Percentiles rank a stretch among this genome's conserved stretches.
Evolutionary conservation across 2,888 invertebrate genomes (phyloP).

Genomic region (Rosalia funebris): DNA sequence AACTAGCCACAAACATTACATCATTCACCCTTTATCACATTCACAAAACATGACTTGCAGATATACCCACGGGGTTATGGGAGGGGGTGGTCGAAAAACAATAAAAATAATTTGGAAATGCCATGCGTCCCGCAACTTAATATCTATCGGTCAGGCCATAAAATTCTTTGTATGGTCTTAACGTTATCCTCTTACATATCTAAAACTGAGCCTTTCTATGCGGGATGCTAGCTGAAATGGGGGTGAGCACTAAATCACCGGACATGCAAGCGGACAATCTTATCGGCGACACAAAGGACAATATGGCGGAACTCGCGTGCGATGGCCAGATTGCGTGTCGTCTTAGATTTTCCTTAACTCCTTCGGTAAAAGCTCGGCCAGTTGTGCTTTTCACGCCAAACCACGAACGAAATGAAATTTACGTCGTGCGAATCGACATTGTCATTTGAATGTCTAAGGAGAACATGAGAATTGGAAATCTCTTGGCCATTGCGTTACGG

Average conservation of each 20-base stretch:
- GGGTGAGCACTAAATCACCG: conserved; percentile 56
- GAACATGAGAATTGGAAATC: too few relatives aligned
- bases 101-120: conserved; percentile 22
- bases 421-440: background rate
- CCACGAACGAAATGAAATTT: conserved; percentile 11
- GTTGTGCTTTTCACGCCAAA: conserved; percentile 57
- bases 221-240: conserved; percentile 38
- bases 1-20: too few relatives aligned
- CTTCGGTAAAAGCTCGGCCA: conserved; percentile 47
- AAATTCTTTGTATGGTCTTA: conserved; percentile 24
- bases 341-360: conserved; percentile 50
- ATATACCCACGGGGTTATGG: too few relatives aligned
- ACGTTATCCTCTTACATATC: conserved; percentile 33
- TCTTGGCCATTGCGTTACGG: too few relatives aligned
- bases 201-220: conserved; percentile 33
- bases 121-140: conserved; percentile 22
- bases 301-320: conserved; percentile 64
- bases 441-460: too few relatives aligned
- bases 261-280: conserved; percentile 64
- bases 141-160: conserved; percentile 24
- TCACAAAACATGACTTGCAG: too few relatives aligned
- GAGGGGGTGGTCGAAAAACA: background rate
- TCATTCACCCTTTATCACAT: too few relatives aligned
- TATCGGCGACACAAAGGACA: conserved; percentile 64
- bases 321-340: conserved; percentile 64